Evolutionary conservation across 2,113 vertebrate species (phyloP).

Genomic region (Lamprotornis superbus): DNA sequence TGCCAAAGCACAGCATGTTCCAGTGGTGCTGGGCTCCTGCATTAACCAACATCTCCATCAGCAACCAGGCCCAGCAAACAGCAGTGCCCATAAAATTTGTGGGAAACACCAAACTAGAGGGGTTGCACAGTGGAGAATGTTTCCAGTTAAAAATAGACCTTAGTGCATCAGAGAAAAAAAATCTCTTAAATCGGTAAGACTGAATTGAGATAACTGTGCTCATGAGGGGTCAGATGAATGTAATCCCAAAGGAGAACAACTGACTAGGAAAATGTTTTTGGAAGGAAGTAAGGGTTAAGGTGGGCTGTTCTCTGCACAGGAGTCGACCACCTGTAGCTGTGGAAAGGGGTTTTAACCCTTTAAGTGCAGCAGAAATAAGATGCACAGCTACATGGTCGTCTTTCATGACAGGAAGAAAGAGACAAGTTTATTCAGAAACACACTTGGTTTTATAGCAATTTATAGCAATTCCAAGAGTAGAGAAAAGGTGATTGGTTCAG

Average conservation of each 20-base stretch:
- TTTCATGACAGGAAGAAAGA: no score
- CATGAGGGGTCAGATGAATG: neutral
- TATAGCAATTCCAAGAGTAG: no score
- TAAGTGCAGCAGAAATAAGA: no score
- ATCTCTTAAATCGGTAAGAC: neutral
- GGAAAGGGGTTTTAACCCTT: no score
- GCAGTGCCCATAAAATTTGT: neutral
- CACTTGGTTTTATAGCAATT: no score
- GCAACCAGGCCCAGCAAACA: neutral
- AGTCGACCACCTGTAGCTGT: neutral
- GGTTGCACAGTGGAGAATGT: neutral
- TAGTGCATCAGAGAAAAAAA: neutral
- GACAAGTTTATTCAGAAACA: no score
- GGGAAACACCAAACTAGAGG: neutral
- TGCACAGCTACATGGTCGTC: no score
- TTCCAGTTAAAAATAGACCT: neutral
- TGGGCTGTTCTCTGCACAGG: accelerated
- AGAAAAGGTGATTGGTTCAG: no score
- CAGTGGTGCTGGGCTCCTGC: neutral
- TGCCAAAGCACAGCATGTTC: neutral
- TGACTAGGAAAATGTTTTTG: neutral
- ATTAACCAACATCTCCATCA: neutral
- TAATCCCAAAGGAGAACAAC: neutral
- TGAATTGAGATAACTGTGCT: neutral
- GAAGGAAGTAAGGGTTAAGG: neutral